A percentile compares a stretch with the other conserved stretches of the same genome.
Conservation (phyloP, 2,113 vertebrate species). For the Leuciscus idus region DNA sequence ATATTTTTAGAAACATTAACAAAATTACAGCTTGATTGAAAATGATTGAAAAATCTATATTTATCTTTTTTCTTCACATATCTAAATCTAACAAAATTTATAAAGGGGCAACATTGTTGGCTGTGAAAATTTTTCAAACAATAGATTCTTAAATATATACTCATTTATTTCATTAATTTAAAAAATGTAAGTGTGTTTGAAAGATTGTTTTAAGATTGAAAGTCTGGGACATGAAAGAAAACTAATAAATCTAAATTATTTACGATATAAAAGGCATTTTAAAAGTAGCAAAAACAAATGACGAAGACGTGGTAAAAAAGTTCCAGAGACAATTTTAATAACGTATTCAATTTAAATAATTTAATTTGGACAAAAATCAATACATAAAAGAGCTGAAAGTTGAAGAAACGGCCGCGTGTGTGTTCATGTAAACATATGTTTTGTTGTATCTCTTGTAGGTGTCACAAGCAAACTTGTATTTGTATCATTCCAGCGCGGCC, state of each 20-base stretch:
- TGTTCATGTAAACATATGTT: not conserved
- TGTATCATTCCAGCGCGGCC: slow-evolving; percentile 29
- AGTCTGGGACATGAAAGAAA: not conserved
- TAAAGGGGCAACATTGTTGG: not conserved
- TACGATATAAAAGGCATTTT: not conserved
- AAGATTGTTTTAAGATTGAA: not conserved
- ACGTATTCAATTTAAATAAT: not conserved
- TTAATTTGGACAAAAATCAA: not conserved
- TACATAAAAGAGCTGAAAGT: not conserved
- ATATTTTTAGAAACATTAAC: not conserved
- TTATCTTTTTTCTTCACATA: not conserved
- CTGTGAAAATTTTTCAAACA: not conserved
- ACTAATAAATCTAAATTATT: not conserved
- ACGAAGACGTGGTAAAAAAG: not conserved
- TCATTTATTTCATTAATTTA: too few relatives aligned
- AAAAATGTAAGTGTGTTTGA: not conserved
- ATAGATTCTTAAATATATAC: too few relatives aligned
- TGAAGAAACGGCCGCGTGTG: not conserved
- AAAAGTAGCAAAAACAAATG: not conserved
- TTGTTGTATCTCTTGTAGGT: slow-evolving; percentile 12
- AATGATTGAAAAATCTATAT: not conserved
- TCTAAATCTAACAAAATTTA: too few relatives aligned
- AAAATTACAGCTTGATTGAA: not conserved
- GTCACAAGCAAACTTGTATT: not conserved
- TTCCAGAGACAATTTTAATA: not conserved